Evolutionary conservation across 2,797 vertebrate species (phyloP).

Genomic region (Allobates femoralis): DNA sequence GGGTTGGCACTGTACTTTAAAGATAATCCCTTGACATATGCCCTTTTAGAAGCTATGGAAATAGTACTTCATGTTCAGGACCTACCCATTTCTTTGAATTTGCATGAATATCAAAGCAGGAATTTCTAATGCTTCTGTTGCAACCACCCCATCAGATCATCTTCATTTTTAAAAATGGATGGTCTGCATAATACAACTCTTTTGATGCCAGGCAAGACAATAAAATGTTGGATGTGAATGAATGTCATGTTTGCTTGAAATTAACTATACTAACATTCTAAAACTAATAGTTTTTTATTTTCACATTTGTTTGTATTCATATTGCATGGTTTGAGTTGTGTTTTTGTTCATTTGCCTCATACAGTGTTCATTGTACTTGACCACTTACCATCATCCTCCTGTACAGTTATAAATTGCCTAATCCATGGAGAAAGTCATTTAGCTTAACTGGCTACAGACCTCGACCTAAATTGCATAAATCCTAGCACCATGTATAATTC

Average conservation of each 20-base stretch:
- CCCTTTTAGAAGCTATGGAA: too few relatives aligned
- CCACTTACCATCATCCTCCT: not conserved
- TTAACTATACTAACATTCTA: constrained; percentile 3
- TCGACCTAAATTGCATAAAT: not conserved
- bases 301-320: not conserved
- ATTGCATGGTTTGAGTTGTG: not conserved
- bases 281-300: not conserved
- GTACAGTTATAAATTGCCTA: not conserved
- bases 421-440: not conserved
- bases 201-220: not conserved
- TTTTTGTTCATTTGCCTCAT: not conserved
- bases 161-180: not conserved
- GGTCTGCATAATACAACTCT: not conserved
- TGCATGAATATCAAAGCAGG: too few relatives aligned
- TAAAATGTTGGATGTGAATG: not conserved
- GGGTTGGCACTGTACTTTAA: too few relatives aligned
- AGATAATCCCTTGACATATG: too few relatives aligned
- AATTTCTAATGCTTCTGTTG: too few relatives aligned
- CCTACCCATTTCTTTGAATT: too few relatives aligned
- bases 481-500: not conserved
- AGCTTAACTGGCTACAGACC: not conserved
- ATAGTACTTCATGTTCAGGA: too few relatives aligned
- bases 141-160: not conserved
- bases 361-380: not conserved
- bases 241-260: not conserved